These are phyloP conservation scores for Illadopsis cleaveri DNA, from an alignment of 2,113 vertebrate genomes.

Conservation along the genomic window DNA sequence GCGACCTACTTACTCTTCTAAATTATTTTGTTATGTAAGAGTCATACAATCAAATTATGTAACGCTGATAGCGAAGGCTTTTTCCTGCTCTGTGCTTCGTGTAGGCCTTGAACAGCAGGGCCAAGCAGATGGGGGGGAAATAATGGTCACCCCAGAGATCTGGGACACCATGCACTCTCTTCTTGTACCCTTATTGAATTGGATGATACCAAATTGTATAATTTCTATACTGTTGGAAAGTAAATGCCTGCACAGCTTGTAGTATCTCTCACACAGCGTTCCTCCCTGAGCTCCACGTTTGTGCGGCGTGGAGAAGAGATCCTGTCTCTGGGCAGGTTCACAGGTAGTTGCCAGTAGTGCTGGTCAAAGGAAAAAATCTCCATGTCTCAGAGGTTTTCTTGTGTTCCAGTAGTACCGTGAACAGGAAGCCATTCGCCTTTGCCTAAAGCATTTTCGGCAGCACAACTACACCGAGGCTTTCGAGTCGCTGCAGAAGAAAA, in stretches of 20 bases:
- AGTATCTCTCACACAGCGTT: not conserved
- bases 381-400: constrained; percentile 68
- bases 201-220: not conserved
- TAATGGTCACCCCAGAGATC: constrained; percentile 17
- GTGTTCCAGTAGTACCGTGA: constrained; percentile 94
- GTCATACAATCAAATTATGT: constrained; percentile 62
- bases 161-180: not conserved
- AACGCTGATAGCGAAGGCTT: constrained; percentile 21
- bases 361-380: constrained; percentile 39
- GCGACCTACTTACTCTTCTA: constrained; percentile 65
- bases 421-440: constrained; percentile 99
- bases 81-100: not conserved
- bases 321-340: not conserved
- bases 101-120: constrained; percentile 25
- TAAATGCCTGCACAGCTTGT: not conserved
- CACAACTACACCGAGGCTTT: constrained; percentile 99
- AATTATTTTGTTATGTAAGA: constrained; percentile 65
- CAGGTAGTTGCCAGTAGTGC: not conserved
- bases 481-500: constrained; percentile 99
- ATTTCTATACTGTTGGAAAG: not conserved
- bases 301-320: accelerated
- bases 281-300: not conserved
- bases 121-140: not conserved
- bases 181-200: not conserved
- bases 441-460: constrained; percentile 97